These are phyloP conservation scores for Gonocerus acuteangulatus DNA, from an alignment of 2,888 invertebrate genomes.

Conservation along the genomic window DNA sequence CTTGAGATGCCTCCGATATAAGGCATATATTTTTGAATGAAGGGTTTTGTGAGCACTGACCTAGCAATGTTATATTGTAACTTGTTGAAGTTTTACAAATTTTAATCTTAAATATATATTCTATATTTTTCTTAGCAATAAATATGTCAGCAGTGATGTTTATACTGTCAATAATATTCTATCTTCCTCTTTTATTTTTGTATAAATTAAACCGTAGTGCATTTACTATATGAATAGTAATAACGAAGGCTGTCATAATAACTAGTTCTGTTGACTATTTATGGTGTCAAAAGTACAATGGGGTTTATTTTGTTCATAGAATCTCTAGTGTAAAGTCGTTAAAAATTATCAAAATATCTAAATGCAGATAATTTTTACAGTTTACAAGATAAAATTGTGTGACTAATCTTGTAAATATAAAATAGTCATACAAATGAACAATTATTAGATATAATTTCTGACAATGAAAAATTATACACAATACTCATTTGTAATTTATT, in stretches of 20 bases:
- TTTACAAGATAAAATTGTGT: too few relatives aligned
- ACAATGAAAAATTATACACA: too few relatives aligned
- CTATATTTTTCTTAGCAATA: constrained; percentile 20
- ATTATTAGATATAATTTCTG: too few relatives aligned
- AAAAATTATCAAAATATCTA: too few relatives aligned
- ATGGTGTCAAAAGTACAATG: neutral
- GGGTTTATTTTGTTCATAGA: neutral
- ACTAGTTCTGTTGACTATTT: constrained; percentile 18
- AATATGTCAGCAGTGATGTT: neutral
- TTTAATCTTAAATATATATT: constrained; percentile 10
- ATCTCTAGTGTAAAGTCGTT: constrained; percentile 1
- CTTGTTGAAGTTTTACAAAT: constrained; percentile 3
- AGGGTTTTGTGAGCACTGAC: constrained; percentile 19
- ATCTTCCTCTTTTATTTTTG: constrained; percentile 22
- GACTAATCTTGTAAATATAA: too few relatives aligned
- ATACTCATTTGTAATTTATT: too few relatives aligned
- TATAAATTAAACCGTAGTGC: constrained; percentile 13
- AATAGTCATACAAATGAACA: too few relatives aligned
- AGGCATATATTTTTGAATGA: constrained; percentile 13
- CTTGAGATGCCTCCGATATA: constrained; percentile 7
- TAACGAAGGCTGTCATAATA: constrained; percentile 20
- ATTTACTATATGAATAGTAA: constrained; percentile 13
- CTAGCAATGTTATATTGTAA: constrained; percentile 9
- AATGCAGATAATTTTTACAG: too few relatives aligned
- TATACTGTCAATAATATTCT: constrained; percentile 5